Evolutionary conservation across 2,113 vertebrate genomes (phyloP), one percentile per base, ranked within the genome.

Genomic region (Megalops atlanticus): DNA sequence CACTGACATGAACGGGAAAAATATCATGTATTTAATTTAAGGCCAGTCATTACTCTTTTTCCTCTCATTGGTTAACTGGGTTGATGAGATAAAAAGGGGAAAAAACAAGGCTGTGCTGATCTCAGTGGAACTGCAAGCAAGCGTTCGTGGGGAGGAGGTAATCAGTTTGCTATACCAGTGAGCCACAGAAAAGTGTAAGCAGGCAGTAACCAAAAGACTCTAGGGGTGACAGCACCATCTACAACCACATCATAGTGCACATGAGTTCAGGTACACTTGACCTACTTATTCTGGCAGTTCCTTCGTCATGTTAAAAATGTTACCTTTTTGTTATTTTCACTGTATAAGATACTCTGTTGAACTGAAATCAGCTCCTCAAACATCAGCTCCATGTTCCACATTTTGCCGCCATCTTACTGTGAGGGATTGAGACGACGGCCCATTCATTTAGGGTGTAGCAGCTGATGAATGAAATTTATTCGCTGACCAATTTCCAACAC

Each of bases 11-110:
- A 4, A 7, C 58, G n/a, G 58, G 58, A 64, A 64, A 64, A 64
- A 64, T 64, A 64, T 31, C 58, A 64, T n/a, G 31, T n/a, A 11
- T 64, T 64, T 64, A n/a, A 64, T 64, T 64, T 64, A 64, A 31
- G 58, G 58, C 58, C 27, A 10, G 58, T 64, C 58, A 64, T 64
- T 64, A 64, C 58, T 64, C 58, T 64, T 64, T 31, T 64, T 64
- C 31, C n/a, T 24, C n/a, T 64, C 7, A n/a, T 7, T 10, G 27
- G 58, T n/a, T 27, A 64, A 64, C 58, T 64, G 58, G 58, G 58
- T 64, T 64, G n/a, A 64, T 64, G 58, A 64, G 58, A 64, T 64
- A 64, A 64, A 64, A 54, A 64, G 31, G n/a, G 11, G 31, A 64
- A 12, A 4, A 58, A 64, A 64, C 58, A 11, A 31, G 58, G 58